A percentile compares a stretch with the other conserved stretches of the same genome.
These are phyloP conservation scores for Steromphala cineraria DNA, from an alignment of 2,888 invertebrate species.

Conservation along the genomic window DNA sequence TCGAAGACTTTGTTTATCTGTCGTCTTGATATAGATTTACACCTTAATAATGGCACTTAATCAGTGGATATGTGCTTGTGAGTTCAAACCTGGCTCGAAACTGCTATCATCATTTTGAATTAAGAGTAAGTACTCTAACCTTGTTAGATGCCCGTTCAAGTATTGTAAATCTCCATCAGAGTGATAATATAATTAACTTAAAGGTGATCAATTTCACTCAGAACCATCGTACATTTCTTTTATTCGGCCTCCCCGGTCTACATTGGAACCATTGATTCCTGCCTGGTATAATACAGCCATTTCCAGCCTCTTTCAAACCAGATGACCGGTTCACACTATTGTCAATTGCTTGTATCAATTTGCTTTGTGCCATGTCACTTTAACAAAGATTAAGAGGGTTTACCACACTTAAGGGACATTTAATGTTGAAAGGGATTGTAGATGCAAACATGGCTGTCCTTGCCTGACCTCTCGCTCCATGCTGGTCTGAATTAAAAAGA, in stretches of 20 bases:
- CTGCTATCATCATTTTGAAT: too few relatives aligned
- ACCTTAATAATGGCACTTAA: too few relatives aligned
- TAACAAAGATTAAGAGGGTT: conserved; percentile 5
- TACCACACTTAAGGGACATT: neutral
- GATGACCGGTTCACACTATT: conserved; percentile 12
- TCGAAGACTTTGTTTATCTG: too few relatives aligned
- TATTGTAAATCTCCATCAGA: neutral
- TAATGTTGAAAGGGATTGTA: neutral
- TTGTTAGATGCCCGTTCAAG: neutral
- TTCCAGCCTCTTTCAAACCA: neutral
- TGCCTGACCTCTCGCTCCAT: neutral
- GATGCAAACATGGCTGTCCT: neutral
- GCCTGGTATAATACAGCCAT: neutral
- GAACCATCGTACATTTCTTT: neutral
- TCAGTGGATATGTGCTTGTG: too few relatives aligned
- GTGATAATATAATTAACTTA: conserved; percentile 1
- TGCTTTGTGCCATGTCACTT: neutral
- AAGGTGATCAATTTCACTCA: neutral
- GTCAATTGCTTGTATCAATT: conserved; percentile 18
- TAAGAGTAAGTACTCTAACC: too few relatives aligned
- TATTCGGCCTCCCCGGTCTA: neutral
- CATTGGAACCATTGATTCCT: neutral
- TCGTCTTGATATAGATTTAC: too few relatives aligned
- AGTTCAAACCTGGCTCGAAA: too few relatives aligned
- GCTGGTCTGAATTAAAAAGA: neutral